Conservation (phyloP, 1,140 invertebrate species). For the Drosophila asahinai region DNA sequence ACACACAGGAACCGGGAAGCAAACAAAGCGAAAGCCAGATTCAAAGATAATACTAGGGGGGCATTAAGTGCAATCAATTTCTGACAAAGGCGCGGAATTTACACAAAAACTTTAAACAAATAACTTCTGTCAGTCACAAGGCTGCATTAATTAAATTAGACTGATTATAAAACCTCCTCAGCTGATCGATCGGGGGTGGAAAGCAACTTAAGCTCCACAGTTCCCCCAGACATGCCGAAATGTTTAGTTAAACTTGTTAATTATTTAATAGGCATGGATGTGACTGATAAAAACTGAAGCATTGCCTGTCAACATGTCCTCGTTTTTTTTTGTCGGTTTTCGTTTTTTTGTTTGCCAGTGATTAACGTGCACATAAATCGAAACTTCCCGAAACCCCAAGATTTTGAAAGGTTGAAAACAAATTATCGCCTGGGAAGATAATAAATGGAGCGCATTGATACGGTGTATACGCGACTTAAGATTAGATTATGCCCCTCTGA, state of each 20-base stretch:
- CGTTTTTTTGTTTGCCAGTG: conserved; percentile 11
- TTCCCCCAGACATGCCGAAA: conserved; percentile 44
- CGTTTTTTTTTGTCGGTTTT: not conserved
- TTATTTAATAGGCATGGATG: conserved; percentile 72
- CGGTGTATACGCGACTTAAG: conserved; percentile 17
- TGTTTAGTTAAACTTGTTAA: conserved; percentile 71
- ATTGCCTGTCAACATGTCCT: conserved; percentile 23
- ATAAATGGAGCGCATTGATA: conserved; percentile 29
- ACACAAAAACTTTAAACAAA: conserved; percentile 58
- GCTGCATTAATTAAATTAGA: conserved; percentile 74
- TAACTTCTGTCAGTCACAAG: conserved; percentile 71
- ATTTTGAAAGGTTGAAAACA: conserved; percentile 23
- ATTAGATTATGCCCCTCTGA: conserved; percentile 31
- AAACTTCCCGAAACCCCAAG: conserved; percentile 5
- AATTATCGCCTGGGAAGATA: conserved; percentile 37
- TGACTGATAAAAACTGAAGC: conserved; percentile 63
- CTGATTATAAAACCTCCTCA: conserved; percentile 68
- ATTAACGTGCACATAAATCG: conserved; percentile 56
- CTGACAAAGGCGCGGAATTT: conserved; percentile 34
- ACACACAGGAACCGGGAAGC: conserved; percentile 19
- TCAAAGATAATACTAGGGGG: conserved; percentile 50
- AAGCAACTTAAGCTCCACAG: conserved; percentile 21
- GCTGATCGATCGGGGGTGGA: conserved; percentile 72
- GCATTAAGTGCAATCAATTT: conserved; percentile 74
- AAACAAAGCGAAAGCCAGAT: conserved; percentile 29